Evolutionary conservation across 2,888 invertebrate species (phyloP), one percentile per base, ranked within the genome.

Genomic region (Ornithoptera priamus): DNA sequence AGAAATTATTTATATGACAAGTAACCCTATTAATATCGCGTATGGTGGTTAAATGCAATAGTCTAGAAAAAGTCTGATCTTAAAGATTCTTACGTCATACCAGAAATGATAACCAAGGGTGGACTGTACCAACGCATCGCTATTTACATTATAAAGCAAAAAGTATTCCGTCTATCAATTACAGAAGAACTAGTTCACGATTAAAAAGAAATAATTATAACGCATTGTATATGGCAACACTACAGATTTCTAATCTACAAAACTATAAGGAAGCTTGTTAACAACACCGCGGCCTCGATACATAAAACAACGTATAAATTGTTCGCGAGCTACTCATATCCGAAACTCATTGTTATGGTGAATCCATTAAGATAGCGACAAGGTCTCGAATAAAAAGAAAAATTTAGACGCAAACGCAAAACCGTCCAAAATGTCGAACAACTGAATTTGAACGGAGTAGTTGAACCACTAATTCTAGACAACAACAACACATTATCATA

Each of bases 291-390:
- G 74, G 66, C 74, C 75, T 75, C 73, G 73, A 69, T 72, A 68
- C 65, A 69, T 71, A 72, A 74, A 72, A 74, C 71, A 74, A 72
- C 73, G 73, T 73, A 78, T 77, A 76, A 73, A 75, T 77, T 74
- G 72, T 66, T 70, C 65, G 69, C 73, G 66, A 70, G 73, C 72
- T 69, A 46, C 72, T 75, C 69, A 72, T 76, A 74, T 75, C 72
- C 73, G 69, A 75, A 75, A 73, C 76, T 74, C 74, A 71, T 77
- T 76, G 76, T 73, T 75, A 75, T 75, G 72, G 74, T 76, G 75
- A 78, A 79, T 76, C 72, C 71, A 78, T 78, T 78, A 75, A 74
- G 75, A 77, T 78, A 78, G 75, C 68, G 68, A 70, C 75, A 77
- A 77, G 76, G 77, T 68, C 75, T 72, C 53, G 67, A 62, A 66